phyloP scores from a whole-genome alignment of 2,888 invertebrate genomes.

The Hofmannophila pseudospretella region DNA sequence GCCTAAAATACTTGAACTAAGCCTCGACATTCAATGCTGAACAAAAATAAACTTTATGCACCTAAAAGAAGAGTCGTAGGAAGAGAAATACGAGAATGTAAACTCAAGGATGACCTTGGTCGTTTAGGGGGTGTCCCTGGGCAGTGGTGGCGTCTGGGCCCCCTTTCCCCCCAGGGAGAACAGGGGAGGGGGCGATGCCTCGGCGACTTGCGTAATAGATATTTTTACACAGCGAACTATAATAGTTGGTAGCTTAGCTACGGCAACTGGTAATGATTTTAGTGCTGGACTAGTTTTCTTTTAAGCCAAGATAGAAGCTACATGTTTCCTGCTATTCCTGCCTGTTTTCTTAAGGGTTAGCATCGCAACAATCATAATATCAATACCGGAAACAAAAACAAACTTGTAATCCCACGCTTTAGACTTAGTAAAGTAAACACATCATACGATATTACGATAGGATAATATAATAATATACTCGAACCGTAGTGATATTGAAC shows the following conservation, averaged over 20 bases:
- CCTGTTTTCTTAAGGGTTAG: no score
- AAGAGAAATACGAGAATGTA: slow-evolving; percentile 21
- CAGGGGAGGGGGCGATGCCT: slow-evolving; percentile 39
- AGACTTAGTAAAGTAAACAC: no score
- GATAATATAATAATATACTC: no score
- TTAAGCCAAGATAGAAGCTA: no score
- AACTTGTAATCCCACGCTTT: no score
- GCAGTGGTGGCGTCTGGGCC: slow-evolving; percentile 50
- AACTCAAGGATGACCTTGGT: slow-evolving; percentile 61
- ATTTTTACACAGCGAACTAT: slow-evolving; percentile 25
- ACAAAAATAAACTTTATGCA: slow-evolving; percentile 19
- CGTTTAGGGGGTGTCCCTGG: slow-evolving; percentile 43
- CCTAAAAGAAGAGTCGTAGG: slow-evolving; percentile 22
- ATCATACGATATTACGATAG: no score
- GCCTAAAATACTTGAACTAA: slow-evolving; percentile 19
- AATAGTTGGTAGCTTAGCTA: slow-evolving; percentile 20
- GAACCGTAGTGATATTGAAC: no score
- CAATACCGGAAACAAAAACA: no score
- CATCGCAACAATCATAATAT: no score
- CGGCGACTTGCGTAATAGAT: slow-evolving; percentile 64
- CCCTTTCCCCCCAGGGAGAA: slow-evolving; percentile 27
- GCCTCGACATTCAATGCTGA: slow-evolving; percentile 13
- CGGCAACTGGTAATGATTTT: slow-evolving; percentile 30
- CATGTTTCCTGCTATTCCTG: no score
- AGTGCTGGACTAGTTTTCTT: slow-evolving; percentile 8